These are phyloP conservation scores for Halocaridina rubra DNA, from an alignment of 2,888 invertebrate genomes.

Conservation along the genomic window DNA sequence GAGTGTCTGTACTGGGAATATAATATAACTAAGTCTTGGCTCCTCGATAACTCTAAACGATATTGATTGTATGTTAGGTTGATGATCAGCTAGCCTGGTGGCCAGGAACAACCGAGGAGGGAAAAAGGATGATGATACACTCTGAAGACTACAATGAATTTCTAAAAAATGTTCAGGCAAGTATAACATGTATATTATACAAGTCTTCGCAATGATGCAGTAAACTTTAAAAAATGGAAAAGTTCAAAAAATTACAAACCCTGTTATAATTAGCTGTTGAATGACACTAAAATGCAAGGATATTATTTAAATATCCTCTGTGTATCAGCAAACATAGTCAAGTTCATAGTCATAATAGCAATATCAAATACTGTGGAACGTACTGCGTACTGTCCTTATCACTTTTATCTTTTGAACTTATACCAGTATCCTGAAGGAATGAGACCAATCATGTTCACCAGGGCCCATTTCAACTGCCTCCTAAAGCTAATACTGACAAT, in stretches of 20 bases:
- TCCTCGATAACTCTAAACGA: no score
- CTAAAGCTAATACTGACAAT: conserved; percentile 42
- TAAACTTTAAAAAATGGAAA: no score
- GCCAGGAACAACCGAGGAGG: conserved; percentile 46
- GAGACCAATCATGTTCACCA: conserved; percentile 33
- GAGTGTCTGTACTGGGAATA: no score
- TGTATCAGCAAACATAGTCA: neutral
- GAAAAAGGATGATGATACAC: conserved; percentile 38
- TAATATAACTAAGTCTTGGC: no score
- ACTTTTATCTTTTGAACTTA: neutral
- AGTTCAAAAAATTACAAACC: no score
- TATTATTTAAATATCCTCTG: no score
- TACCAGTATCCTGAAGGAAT: conserved; percentile 45
- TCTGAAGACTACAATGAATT: conserved; percentile 35
- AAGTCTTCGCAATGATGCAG: neutral
- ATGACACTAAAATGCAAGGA: no score
- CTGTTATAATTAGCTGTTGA: no score
- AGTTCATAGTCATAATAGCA: no score
- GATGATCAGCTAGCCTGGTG: conserved; percentile 41
- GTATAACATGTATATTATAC: neutral
- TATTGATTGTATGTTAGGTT: no score
- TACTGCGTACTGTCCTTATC: no score
- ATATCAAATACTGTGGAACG: no score
- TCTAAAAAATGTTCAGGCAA: conserved; percentile 34
- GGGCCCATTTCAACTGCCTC: conserved; percentile 15